Base-by-base conservation (phyloP, 2,888 invertebrate genomes). In the Drosophila neonasuta region DNA sequence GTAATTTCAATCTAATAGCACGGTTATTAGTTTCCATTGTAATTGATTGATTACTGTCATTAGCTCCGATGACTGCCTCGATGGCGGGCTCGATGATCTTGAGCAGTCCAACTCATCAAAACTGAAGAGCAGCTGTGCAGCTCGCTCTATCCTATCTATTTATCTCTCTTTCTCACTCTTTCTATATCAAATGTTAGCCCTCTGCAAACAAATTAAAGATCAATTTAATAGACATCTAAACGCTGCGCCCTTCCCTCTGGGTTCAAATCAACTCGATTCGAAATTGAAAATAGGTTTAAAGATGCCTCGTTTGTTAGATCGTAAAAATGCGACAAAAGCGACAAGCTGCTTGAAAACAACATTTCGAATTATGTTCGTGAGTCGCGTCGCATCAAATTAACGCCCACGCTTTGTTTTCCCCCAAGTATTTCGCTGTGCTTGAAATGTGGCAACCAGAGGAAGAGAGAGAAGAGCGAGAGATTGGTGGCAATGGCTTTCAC, bases 41-140 rank as follows among this genome's bases (percentile, higher is more conserved):
- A 81, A 86, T 81, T 82, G 81, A 80, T 86, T 86, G 81, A 82
- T 86, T 76, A 68, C 72, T 54, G 74, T 64, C 74, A 76, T 78
- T 78, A 78, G 65, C 57, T 39, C 52, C 45, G 44, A 17, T 60
- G 71, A 56, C 68, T 62, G 63, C 24, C n/a, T 20, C 50, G 32
- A 50, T 50, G 15, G 39, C n/a, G n/a, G 32, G 13, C 15, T 49
- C 7, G 36, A n/a, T 36, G 66, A 74, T 78, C 67, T 62, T 51
- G 70, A 76, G 64, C 57, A 51, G 49, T 51, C 24, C 51, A 32
- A 44, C 41, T 50, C 50, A 20, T 48, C 45, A 44, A 13, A 30
- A 13, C 29, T 15, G 8, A 70, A 54, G 69, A 68, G 68, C 74
- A 52, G 45, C 46, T 20, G 39, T 41, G 36, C 36, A n/a, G n/a